phyloP scores from a whole-genome alignment of 1,140 invertebrate genomes.

The fruit fly (Drosophila melanogaster) region Release_6_plus_ISO1_MT NT_037436.4:2467501-2468000 shows the following conservation, averaged over 20 bases:
- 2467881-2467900: slow-evolving; percentile 31
- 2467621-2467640: background rate
- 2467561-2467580: no score
- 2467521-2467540: no score
- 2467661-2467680: no score
- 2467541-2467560: no score
- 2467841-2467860: slow-evolving; percentile 6
- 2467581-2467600: background rate
- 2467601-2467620: background rate
- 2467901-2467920: slow-evolving; percentile 44
- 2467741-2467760: slow-evolving; percentile 53
- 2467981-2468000: slow-evolving; percentile 10
- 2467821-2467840: slow-evolving; percentile 9
- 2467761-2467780: slow-evolving; percentile 43
- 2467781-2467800: slow-evolving; percentile 1
- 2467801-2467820: slow-evolving; percentile 1
- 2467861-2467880: slow-evolving; percentile 31
- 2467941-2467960: slow-evolving; percentile 54
- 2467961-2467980: slow-evolving; percentile 53
- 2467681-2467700: no score
- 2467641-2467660: no score
- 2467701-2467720: slow-evolving; percentile 21
- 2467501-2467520: background rate
- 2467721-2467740: slow-evolving; percentile 25
- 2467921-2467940: slow-evolving; percentile 31